phyloP scores from a whole-genome alignment of 2,888 invertebrate genomes.

The Polyploca ridens region DNA sequence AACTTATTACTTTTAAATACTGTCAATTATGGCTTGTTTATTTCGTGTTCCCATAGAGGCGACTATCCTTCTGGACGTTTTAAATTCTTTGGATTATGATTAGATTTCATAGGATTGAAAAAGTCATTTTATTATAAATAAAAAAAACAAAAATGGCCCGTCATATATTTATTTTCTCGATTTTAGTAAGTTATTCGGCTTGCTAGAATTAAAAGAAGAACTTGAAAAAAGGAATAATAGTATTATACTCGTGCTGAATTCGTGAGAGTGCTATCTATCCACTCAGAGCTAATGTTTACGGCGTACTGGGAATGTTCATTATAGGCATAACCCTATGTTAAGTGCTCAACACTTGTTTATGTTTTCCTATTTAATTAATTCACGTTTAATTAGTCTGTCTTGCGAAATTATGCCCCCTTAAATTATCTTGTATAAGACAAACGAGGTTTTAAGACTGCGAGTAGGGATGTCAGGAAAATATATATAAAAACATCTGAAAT shows the following conservation, averaged over 20 bases:
- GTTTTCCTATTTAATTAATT: constrained; percentile 66
- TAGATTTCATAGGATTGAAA: no score
- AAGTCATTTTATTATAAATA: no score
- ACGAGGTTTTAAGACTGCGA: constrained; percentile 34
- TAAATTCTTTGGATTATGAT: no score
- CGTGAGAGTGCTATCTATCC: background rate
- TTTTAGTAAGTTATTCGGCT: background rate
- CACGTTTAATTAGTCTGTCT: constrained; percentile 63
- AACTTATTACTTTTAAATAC: no score
- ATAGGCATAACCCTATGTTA: constrained; percentile 33
- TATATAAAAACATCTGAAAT: no score
- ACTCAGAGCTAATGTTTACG: constrained; percentile 3
- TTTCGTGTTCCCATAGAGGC: no score
- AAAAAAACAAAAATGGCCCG: no score
- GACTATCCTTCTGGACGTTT: no score
- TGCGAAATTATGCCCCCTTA: constrained; percentile 62
- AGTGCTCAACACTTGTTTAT: constrained; percentile 57
- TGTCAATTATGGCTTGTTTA: no score
- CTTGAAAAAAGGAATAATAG: background rate
- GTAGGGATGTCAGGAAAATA: background rate
- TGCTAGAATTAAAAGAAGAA: background rate
- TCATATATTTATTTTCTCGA: no score
- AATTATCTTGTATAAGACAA: constrained; percentile 61
- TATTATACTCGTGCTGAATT: background rate
- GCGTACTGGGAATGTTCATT: constrained; percentile 23